Percentiles rank a stretch among this genome's conserved stretches.
Evolutionary conservation across 2,888 invertebrate genomes (phyloP).

Genomic region (Reticulitermes lucifugus): DNA sequence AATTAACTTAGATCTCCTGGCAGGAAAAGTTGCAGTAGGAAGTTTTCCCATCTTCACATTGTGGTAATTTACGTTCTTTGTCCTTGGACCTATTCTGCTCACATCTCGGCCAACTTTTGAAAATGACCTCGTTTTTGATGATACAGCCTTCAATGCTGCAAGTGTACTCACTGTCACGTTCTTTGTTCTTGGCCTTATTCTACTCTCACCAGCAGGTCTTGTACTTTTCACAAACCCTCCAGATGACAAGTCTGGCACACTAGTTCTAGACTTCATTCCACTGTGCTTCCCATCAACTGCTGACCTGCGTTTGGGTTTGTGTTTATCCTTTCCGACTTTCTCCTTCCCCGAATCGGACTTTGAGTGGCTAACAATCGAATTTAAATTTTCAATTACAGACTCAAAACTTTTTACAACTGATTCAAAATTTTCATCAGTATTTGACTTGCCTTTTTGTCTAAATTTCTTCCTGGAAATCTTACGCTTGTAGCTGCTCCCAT

Average conservation of each 20-base stretch:
- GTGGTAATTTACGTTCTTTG: constrained; percentile 75
- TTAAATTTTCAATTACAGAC: constrained; percentile 65
- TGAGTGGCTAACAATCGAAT: constrained; percentile 56
- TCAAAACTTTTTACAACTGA: constrained; percentile 66
- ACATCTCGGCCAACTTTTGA: constrained; percentile 28
- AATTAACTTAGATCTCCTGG: constrained; percentile 48
- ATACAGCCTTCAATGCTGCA: constrained; percentile 52
- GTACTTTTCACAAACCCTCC: constrained; percentile 52
- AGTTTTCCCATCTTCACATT: constrained; percentile 66
- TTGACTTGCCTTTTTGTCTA: constrained; percentile 58
- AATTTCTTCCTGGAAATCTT: constrained; percentile 61
- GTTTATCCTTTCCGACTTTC: constrained; percentile 48
- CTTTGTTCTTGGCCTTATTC: constrained; percentile 52
- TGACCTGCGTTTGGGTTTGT: constrained; percentile 42
- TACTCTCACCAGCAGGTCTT: constrained; percentile 49
- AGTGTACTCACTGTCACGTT: constrained; percentile 53
- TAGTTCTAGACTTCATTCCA: background rate
- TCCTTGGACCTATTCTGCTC: constrained; percentile 67
- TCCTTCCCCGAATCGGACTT: constrained; percentile 51
- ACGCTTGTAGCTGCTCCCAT: constrained; percentile 58
- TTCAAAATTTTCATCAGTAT: constrained; percentile 63
- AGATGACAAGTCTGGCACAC: constrained; percentile 31
- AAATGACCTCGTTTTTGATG: constrained; percentile 24
- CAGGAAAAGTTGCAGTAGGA: constrained; percentile 67
- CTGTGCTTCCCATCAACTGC: constrained; percentile 33